These are phyloP conservation scores for Coracias cyanogaster DNA, from an alignment of 2,797 vertebrate genomes.

Conservation along the genomic window DNA sequence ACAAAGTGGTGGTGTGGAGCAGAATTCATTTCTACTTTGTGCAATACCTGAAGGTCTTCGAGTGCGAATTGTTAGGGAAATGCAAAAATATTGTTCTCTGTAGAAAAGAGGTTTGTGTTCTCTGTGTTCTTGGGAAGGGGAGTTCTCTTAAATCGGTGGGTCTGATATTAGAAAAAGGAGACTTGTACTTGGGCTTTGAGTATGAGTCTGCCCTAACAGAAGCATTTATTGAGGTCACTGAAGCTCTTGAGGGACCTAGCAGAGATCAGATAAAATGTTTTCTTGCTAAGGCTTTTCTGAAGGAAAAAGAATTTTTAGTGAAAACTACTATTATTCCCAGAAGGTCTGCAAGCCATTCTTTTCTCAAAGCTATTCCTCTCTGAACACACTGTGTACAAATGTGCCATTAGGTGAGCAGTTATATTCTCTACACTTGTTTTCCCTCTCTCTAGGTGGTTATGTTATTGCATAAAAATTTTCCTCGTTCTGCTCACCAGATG, in stretches of 20 bases:
- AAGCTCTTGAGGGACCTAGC: not conserved
- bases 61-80: slow-evolving; percentile 19
- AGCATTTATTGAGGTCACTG: slow-evolving; percentile 6
- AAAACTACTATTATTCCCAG: not conserved
- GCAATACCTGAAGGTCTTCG: not conserved
- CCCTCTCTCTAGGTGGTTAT: not conserved
- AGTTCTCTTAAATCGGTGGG: not conserved
- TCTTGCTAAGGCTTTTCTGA: slow-evolving; percentile 18
- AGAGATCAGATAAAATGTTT: not conserved
- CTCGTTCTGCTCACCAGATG: not conserved
- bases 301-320: not conserved
- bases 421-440: not conserved
- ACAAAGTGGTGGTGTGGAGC: slow-evolving; percentile 66
- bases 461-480: not conserved
- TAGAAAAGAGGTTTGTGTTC: not conserved
- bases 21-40: slow-evolving; percentile 27
- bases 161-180: not conserved
- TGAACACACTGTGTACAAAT: not conserved
- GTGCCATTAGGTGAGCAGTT: not conserved
- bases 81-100: not conserved
- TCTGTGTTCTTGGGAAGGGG: not conserved
- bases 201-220: not conserved
- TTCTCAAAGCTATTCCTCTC: not conserved
- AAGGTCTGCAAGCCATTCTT: not conserved
- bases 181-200: not conserved